Conservation (phyloP, 2,888 invertebrate genomes). For the Ditula angustiorana region DNA sequence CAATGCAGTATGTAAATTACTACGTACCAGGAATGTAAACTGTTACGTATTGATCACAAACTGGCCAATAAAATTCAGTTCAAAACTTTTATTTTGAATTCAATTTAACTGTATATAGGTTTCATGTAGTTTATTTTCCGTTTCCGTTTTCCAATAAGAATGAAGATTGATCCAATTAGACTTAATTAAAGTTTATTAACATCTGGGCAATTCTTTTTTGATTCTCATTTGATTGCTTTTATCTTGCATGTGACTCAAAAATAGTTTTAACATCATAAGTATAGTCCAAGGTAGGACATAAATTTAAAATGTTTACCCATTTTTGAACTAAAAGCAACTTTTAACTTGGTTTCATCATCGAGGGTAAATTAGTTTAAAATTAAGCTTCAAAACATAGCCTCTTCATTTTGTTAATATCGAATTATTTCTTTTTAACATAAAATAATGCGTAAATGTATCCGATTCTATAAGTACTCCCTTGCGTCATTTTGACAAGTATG, state of each 20-base stretch:
- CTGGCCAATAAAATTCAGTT: slow-evolving; percentile 6
- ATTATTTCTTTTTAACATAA: neutral
- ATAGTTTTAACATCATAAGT: too few relatives aligned
- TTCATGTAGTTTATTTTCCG: neutral
- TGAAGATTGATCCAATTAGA: neutral
- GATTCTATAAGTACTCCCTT: neutral
- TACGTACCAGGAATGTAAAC: slow-evolving; percentile 5
- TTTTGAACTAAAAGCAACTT: too few relatives aligned
- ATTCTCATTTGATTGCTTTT: neutral
- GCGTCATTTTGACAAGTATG: neutral
- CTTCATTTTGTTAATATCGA: too few relatives aligned
- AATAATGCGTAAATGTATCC: neutral
- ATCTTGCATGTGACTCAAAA: neutral
- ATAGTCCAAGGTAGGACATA: too few relatives aligned
- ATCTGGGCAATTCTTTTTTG: neutral
- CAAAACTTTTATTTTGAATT: neutral
- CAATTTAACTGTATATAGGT: neutral
- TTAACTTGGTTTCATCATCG: too few relatives aligned
- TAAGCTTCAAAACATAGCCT: too few relatives aligned
- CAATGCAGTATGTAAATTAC: slow-evolving; percentile 19
- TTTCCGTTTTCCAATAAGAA: neutral
- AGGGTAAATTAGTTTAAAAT: too few relatives aligned
- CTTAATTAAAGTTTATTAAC: neutral
- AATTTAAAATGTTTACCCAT: too few relatives aligned
- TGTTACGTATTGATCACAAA: slow-evolving; percentile 1